phyloP scores from a whole-genome alignment of 2,113 vertebrate species.

The Turnix velox region DNA sequence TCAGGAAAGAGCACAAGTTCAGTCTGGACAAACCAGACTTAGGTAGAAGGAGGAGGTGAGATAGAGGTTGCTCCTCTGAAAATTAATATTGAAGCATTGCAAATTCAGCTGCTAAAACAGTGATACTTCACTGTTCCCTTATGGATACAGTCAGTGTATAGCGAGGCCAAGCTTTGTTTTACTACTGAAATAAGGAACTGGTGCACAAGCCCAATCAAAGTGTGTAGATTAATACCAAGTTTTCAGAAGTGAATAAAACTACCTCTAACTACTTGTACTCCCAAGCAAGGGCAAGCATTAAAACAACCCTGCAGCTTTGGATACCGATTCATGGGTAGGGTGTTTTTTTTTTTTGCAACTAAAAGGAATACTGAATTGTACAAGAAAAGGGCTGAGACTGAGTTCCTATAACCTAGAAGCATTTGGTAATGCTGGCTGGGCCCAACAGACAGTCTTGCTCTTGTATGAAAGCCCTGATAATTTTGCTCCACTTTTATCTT shows the following conservation, averaged over 20 bases:
- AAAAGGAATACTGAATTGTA: background rate
- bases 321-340: background rate
- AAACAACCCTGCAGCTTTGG: background rate
- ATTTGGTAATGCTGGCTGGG: background rate
- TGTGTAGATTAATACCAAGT: background rate
- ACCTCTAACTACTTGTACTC: background rate
- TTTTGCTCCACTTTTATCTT: background rate
- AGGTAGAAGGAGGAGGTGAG: background rate
- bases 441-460: background rate
- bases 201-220: background rate
- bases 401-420: background rate
- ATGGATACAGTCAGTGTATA: accelerated
- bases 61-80: background rate
- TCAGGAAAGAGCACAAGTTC: background rate
- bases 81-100: background rate
- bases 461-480: background rate
- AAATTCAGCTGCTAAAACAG: background rate
- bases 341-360: background rate
- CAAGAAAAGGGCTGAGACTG: background rate
- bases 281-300: background rate
- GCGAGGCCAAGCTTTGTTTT: background rate
- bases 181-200: background rate
- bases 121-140: background rate
- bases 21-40: background rate
- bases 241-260: background rate